These are phyloP conservation scores for Hylyphantes graminicola DNA, from an alignment of 1,140 invertebrate species.

Conservation along the genomic window DNA sequence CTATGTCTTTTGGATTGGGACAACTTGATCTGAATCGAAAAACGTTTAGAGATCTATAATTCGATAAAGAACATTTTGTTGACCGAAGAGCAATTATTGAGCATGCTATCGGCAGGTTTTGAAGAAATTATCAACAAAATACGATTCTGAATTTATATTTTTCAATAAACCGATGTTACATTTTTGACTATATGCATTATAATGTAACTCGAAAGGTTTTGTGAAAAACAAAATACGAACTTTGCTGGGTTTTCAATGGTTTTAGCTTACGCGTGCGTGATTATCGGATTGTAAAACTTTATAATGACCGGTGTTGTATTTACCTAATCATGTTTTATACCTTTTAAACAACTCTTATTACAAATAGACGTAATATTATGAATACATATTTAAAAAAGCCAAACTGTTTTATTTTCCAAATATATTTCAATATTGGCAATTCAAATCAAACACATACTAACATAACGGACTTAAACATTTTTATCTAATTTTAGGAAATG, in stretches of 20 bases:
- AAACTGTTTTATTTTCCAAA: too few species aligned
- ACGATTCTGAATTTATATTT: constrained; percentile 25
- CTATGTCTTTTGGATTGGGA: constrained; percentile 14
- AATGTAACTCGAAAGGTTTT: too few species aligned
- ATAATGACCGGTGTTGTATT: not conserved
- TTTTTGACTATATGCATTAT: not conserved
- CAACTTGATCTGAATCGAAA: constrained; percentile 31
- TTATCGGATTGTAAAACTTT: not conserved
- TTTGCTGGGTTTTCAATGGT: too few species aligned
- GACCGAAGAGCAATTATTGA: constrained; percentile 33
- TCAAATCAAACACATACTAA: too few species aligned
- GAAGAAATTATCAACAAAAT: constrained; percentile 26
- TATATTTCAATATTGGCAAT: too few species aligned
- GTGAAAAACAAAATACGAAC: too few species aligned
- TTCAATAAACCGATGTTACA: constrained; percentile 29
- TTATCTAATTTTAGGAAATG: too few species aligned
- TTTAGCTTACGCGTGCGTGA: not conserved
- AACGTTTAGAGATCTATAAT: constrained; percentile 51
- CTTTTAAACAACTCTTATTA: too few species aligned
- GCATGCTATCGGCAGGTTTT: not conserved
- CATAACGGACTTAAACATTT: too few species aligned
- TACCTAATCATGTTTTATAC: too few species aligned
- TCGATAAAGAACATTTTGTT: constrained; percentile 44
- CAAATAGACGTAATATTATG: too few species aligned
- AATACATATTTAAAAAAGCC: too few species aligned